These are phyloP conservation scores for Cercopithecus mona DNA, from an alignment of 2,113 vertebrate genomes.

Conservation along the genomic window DNA sequence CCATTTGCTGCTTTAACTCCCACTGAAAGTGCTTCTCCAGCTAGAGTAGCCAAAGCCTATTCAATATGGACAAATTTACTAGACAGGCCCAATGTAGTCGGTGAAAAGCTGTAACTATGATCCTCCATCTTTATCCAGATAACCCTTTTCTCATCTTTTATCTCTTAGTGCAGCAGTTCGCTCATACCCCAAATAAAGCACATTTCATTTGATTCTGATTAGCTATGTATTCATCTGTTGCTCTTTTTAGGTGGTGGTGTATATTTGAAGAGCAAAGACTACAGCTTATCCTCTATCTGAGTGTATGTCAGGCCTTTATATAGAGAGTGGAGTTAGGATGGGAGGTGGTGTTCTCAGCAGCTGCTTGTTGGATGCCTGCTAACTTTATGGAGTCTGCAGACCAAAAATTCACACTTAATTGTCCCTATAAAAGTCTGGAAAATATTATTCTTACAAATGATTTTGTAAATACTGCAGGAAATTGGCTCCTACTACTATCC, in stretches of 20 bases:
- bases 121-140: conserved; percentile 88
- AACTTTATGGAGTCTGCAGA: neutral
- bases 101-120: conserved; percentile 91
- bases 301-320: neutral
- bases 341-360: neutral
- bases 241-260: neutral
- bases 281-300: neutral
- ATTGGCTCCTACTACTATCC: conserved; percentile 46
- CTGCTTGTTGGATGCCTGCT: neutral
- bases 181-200: neutral
- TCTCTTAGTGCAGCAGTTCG: neutral
- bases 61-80: conserved; percentile 95
- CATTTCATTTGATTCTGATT: neutral
- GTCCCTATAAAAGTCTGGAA: conserved; percentile 59
- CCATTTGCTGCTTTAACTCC: conserved; percentile 94
- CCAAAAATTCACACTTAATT: neutral
- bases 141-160: neutral
- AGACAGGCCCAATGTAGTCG: conserved; percentile 93
- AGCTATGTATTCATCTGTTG: neutral
- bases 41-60: conserved; percentile 92
- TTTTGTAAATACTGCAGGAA: conserved; percentile 64
- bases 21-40: conserved; percentile 91
- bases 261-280: neutral
- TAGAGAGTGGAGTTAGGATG: neutral
- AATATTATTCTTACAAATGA: conserved; percentile 63